Base-by-base conservation (phyloP, 1,140 invertebrate genomes). In the Leptinotarsa defecta region DNA sequence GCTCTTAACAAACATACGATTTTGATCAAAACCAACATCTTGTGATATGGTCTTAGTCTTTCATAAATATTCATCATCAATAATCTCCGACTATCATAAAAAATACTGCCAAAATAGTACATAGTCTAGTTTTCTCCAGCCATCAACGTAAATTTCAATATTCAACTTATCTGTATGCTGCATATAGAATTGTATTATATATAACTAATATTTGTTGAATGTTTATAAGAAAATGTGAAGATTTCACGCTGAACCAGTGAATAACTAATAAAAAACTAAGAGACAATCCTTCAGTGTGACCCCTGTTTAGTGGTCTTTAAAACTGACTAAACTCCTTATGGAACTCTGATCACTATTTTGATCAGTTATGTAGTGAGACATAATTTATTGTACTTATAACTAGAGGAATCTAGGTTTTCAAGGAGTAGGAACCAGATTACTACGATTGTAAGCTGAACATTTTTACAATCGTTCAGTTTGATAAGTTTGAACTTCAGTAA, bases 321-420 rank as follows among this genome's bases (percentile, higher is more conserved):
- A 57, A 57, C 52, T 57, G 52, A 57, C 52, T 17, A 6, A 15
- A 57, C 4, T 57, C 4, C 52, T n/a, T 17, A 57, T 57, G 0
- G 52, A 17, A 57, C 52, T 57, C 52, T 57, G 15, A 57, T 57
- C 52, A 57, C 3, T 57, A 19, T 57, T 57, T 57, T 13, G 64
- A 65, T 17, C 20, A 65, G 64, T 65, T 65, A 20, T 65, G 27
- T 65, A 65, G 64, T 65, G 64, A n/a, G 52, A 57, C 52, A 57
- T 57, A 17, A 57, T 3, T 19, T 57, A 57, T 57, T 15, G 52
- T 17, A 57, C 52, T 1, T 57, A 57, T 57, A 17, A 57, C n/a
- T 57, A 57, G n/a, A 57, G 2, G n/a, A 43, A 43, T 11, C 3
- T 11, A 43, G 34, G 8, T 43, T 11, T 11, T 43, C 34, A 43